phyloP scores from a whole-genome alignment of 2,888 invertebrate species.

The Scaeva pyrastri region DNA sequence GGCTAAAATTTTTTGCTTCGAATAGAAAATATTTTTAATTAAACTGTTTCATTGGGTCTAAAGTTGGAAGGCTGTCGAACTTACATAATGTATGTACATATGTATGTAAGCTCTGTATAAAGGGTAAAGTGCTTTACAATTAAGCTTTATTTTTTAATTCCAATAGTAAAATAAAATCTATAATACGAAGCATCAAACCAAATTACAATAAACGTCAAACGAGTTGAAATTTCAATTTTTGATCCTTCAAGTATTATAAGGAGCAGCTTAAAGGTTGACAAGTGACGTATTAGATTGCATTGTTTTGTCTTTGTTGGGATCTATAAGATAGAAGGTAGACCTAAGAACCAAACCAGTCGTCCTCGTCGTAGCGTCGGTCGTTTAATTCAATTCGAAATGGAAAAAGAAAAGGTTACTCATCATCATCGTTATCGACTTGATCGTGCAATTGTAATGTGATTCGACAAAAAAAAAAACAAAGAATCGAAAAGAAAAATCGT shows the following conservation, averaged over 20 bases:
- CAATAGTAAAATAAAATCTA: no score
- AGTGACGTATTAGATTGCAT: conserved; percentile 39
- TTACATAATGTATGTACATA: no score
- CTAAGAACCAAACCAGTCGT: neutral
- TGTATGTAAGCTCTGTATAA: no score
- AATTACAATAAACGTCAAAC: conserved; percentile 10
- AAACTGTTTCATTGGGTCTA: no score
- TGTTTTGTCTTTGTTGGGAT: neutral
- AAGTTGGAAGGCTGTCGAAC: no score
- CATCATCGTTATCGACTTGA: conserved; percentile 11
- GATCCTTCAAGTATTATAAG: conserved; percentile 7
- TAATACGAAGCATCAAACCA: neutral
- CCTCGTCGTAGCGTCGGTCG: neutral
- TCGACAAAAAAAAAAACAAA: conserved; percentile 19
- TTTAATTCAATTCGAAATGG: conserved; percentile 20
- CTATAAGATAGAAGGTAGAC: conserved; percentile 1
- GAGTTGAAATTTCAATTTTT: conserved; percentile 31
- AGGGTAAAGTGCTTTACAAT: no score
- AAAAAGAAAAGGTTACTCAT: conserved; percentile 47
- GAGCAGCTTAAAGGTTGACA: conserved; percentile 51
- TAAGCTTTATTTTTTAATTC: no score
- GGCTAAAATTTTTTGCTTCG: no score
- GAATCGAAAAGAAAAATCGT: conserved; percentile 54
- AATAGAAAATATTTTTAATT: no score
- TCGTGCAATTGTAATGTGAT: conserved; percentile 64